These are phyloP conservation scores for Chrosomus eos DNA, from an alignment of 2,797 vertebrate genomes.

Conservation along the genomic window DNA sequence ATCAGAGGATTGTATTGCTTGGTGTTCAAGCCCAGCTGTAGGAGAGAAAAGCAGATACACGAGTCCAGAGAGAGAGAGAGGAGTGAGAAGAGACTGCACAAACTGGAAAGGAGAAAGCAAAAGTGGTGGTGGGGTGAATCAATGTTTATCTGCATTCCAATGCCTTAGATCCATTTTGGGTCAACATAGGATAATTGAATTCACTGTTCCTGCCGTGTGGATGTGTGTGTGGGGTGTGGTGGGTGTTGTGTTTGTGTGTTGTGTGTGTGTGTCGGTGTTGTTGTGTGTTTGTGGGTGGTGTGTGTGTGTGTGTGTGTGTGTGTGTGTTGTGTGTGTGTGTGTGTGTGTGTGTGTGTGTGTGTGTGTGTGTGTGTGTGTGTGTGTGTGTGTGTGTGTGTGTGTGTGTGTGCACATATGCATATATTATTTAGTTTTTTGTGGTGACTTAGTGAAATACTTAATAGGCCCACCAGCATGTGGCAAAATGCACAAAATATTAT, in stretches of 20 bases:
- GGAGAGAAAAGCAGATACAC: slow-evolving; percentile 25
- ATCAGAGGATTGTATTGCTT: slow-evolving; percentile 38
- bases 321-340: not conserved
- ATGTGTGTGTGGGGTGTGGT: no score
- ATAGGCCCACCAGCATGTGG: no score
- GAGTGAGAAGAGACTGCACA: not conserved
- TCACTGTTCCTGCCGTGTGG: no score
- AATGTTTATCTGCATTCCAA: slow-evolving; percentile 59
- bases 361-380: not conserved
- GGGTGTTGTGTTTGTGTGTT: not conserved
- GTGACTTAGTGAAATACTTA: slow-evolving; percentile 43
- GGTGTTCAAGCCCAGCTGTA: slow-evolving; percentile 41
- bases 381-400: no score
- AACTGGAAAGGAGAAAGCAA: not conserved
- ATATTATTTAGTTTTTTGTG: not conserved
- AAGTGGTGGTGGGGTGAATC: slow-evolving; percentile 16
- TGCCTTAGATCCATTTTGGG: slow-evolving; percentile 63
- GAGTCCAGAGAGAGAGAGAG: no score
- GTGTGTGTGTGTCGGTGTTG: not conserved
- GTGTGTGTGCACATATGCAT: not conserved
- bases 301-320: not conserved
- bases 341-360: not conserved
- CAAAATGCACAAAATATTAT: no score
- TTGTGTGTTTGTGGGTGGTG: not conserved
- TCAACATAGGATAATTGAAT: slow-evolving; percentile 61